phyloP scores from a whole-genome alignment of 2,797 vertebrate genomes.

The Acipenser transmontanus region DNA sequence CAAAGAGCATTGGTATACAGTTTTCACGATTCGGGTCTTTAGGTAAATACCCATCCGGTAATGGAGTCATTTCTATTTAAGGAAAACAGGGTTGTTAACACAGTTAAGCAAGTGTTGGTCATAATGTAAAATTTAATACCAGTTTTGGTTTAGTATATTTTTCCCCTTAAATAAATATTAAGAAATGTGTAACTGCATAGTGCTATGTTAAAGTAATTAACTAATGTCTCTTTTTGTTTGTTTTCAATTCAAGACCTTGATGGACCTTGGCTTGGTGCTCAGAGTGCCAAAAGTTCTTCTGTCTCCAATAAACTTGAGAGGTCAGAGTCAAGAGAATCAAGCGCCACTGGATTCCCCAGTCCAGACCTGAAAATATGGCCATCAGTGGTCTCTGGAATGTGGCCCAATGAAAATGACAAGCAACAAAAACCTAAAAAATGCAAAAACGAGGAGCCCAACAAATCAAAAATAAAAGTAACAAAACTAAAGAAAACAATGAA shows the following conservation, averaged over 20 bases:
- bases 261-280: conserved; percentile 84
- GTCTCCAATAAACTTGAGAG: conserved; percentile 75
- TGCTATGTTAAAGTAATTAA: too few relatives aligned
- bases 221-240: conserved; percentile 14
- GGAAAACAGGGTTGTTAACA: too few relatives aligned
- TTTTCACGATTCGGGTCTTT: too few relatives aligned
- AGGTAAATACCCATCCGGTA: too few relatives aligned
- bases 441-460: conserved; percentile 66
- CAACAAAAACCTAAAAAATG: conserved; percentile 61
- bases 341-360: conserved; percentile 58
- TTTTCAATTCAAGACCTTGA: conserved; percentile 73
- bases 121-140: too few relatives aligned
- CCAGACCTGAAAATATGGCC: conserved; percentile 65
- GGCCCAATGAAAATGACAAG: conserved; percentile 74
- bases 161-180: too few relatives aligned
- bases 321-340: conserved; percentile 70
- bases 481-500: conserved; percentile 90
- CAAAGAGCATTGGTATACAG: too few relatives aligned
- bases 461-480: conserved; percentile 88
- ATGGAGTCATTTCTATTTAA: too few relatives aligned
- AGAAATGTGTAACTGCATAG: too few relatives aligned
- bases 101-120: background rate
- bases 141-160: too few relatives aligned
- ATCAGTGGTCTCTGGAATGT: conserved; percentile 55
- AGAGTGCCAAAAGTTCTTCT: conserved; percentile 64